These are phyloP conservation scores for Triplophysa tibetana DNA, from an alignment of 2,113 vertebrate genomes.

Conservation along the genomic window DNA sequence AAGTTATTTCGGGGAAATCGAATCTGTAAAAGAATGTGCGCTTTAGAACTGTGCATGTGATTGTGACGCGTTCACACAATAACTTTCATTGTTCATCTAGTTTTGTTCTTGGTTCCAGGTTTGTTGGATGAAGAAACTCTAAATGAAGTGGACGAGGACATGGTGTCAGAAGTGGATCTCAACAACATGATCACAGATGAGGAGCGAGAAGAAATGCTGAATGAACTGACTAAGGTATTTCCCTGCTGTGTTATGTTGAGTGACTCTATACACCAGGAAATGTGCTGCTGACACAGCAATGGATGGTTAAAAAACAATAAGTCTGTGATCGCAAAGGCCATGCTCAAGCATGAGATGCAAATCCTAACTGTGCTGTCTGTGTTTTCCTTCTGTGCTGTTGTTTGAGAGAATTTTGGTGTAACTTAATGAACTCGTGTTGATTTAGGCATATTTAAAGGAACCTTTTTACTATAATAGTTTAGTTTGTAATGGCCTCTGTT, in stretches of 20 bases:
- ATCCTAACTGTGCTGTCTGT: not conserved
- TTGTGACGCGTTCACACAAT: not conserved
- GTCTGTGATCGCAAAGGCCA: not conserved
- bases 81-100: not conserved
- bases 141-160: constrained; percentile 84
- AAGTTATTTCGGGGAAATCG: not conserved
- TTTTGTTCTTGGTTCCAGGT: constrained; percentile 70
- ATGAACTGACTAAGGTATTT: constrained; percentile 85
- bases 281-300: not conserved
- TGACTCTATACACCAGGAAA: not conserved
- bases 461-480: too few relatives aligned
- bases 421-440: not conserved
- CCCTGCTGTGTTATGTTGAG: not conserved
- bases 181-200: constrained; percentile 83
- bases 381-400: not conserved
- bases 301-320: not conserved
- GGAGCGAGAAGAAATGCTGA: constrained; percentile 89
- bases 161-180: constrained; percentile 81
- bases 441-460: not conserved
- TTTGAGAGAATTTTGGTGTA: not conserved
- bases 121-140: constrained; percentile 84
- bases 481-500: too few relatives aligned
- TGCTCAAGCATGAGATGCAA: constrained; percentile 20
- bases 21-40: not conserved
- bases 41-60: not conserved